Conservation (phyloP, 2,797 vertebrate genomes). For the Alectoris magna region DNA sequence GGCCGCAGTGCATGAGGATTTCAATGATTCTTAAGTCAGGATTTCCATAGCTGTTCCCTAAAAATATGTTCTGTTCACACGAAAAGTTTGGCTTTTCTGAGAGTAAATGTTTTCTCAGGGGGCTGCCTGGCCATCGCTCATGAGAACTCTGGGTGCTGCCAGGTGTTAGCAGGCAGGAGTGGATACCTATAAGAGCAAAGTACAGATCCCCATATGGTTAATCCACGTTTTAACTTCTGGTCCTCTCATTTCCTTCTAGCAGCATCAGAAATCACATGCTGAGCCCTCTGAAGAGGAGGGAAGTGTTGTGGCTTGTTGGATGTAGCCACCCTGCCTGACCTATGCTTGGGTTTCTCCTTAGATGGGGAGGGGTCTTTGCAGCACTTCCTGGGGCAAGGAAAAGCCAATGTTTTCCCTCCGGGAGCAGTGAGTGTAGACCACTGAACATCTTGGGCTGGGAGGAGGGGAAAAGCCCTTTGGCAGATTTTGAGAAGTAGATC, state of each 20-base stretch:
- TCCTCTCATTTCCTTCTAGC: neutral
- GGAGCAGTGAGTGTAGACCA: neutral
- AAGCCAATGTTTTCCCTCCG: neutral
- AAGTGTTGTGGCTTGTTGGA: conserved; percentile 5
- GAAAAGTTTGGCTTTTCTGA: conserved; percentile 23
- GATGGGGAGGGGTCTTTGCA: conserved; percentile 18
- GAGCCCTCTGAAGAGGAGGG: conserved; percentile 43
- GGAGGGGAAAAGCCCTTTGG: neutral
- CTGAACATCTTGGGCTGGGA: neutral
- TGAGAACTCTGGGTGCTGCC: conserved; percentile 2
- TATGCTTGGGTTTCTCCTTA: neutral
- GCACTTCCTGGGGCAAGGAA: neutral
- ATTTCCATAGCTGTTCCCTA: conserved; percentile 47
- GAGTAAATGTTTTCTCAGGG: neutral
- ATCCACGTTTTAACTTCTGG: neutral
- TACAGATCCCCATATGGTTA: neutral
- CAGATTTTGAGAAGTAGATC: neutral
- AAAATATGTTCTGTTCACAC: neutral
- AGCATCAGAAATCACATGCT: neutral
- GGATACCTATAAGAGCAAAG: neutral
- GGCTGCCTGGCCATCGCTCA: neutral
- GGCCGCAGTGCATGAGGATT: conserved; percentile 20
- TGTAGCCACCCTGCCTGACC: neutral
- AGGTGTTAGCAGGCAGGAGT: neutral
- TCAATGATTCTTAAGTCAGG: neutral